Evolutionary conservation across 2,113 vertebrate genomes (phyloP), one percentile per base, ranked within the genome.

Genomic region (Thinocorus orbignyianus): DNA sequence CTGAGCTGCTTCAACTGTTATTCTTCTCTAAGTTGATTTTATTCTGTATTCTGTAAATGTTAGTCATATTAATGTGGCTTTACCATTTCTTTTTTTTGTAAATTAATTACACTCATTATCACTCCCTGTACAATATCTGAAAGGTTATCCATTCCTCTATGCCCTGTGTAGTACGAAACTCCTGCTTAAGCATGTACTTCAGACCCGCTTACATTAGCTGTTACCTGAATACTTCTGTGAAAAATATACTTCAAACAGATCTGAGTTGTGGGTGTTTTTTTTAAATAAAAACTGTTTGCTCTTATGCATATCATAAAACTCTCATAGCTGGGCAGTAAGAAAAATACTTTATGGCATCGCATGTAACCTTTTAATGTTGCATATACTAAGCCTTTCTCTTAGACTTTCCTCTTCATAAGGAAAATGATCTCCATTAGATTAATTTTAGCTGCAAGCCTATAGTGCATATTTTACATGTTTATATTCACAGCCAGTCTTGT

Each of bases 391-490:
- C 18, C 46, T 82, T 78, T 86, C 31, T 68, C 70, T 86, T 78
- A 88, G 39, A 46, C 10, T 83, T 90, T 48, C 26, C 9, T 61
- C 23, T 62, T 79, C 2, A 0, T 79, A 25, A 76, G 23, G 20
- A 84, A 90, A 90, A 86, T 15, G 0, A 71, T 76, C 54, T 60
- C 24, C 77, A n/a, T 91, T 92, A 65, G 52, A 78, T 79, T 64
- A 81, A 49, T 89, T 93, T 94, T 92, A 95, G 57, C 79, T 78
- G 68, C 42, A 81, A 81, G 82, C 31, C 15, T 57, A 13, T 41
- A 76, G 57, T 69, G 52, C 72, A 58, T 91, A 87, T 91, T 87
- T 92, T 65, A 72, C 61, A 37, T 69, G 26, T 91, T 92, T 96
- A 49, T 72, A 84, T 94, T 95, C 44, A 65, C 64, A 85, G 81